phyloP scores from a whole-genome alignment of 2,797 vertebrate genomes.

The Podargus strigoides region DNA sequence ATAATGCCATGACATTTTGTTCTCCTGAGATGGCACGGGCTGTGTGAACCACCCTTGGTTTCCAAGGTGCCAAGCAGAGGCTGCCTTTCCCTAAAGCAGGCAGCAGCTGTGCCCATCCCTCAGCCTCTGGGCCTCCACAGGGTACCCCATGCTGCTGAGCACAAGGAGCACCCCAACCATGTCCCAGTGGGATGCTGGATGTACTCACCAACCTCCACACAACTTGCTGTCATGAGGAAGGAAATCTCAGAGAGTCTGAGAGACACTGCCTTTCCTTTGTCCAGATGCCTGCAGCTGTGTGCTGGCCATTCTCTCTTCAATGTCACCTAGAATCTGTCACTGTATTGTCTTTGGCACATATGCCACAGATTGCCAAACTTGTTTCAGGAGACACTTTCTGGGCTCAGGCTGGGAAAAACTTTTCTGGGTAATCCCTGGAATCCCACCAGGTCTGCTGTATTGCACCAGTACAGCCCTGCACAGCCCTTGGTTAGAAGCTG shows the following conservation, averaged over 20 bases:
- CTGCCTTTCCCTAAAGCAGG: not conserved
- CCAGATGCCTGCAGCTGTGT: not conserved
- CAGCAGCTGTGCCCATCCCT: not conserved
- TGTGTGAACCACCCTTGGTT: fast-evolving
- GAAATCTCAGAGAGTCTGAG: not conserved
- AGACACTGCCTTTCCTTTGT: not conserved
- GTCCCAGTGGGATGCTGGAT: not conserved
- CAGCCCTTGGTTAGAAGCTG: not conserved
- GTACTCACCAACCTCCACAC: not conserved
- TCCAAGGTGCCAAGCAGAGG: not conserved
- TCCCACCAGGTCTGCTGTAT: not conserved
- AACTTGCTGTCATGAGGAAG: not conserved
- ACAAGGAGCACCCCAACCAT: not conserved
- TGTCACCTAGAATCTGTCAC: not conserved
- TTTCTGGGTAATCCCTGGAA: not conserved
- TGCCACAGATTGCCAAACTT: not conserved
- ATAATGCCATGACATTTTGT: not conserved
- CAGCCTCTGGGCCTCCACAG: not conserved
- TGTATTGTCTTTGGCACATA: not conserved
- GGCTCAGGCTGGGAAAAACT: not conserved
- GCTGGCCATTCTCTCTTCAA: not conserved
- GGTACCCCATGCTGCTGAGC: not conserved
- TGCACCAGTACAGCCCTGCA: fast-evolving
- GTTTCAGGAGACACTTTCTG: not conserved
- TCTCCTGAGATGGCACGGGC: not conserved